Conservation (phyloP, 2,888 invertebrate genomes). For the Mactromeris polynyma region DNA sequence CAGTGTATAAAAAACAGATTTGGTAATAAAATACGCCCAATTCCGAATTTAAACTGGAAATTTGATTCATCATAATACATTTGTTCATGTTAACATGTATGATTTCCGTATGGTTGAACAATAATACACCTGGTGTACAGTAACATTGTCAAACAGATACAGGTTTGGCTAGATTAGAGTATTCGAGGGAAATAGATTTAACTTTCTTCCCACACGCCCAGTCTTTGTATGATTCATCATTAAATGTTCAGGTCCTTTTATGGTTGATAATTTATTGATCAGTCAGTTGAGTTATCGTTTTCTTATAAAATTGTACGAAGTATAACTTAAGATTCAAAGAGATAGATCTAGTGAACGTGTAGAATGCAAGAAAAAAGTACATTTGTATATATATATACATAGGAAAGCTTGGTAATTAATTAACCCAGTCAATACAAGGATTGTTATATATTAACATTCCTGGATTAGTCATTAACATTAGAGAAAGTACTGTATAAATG, state of each 20-base stretch:
- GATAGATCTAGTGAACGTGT: neutral
- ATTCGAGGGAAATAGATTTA: neutral
- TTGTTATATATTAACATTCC: slow-evolving; percentile 3
- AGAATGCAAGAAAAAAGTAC: neutral
- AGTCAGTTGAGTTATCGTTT: too few species aligned
- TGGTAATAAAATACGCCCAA: too few species aligned
- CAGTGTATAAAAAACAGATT: too few species aligned
- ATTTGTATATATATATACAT: neutral
- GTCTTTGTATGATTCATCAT: neutral
- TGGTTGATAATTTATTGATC: too few species aligned
- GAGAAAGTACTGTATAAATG: neutral
- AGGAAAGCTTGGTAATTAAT: neutral
- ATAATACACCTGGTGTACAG: neutral
- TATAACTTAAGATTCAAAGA: too few species aligned
- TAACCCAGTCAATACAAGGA: neutral
- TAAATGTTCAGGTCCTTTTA: too few species aligned
- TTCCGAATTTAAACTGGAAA: neutral
- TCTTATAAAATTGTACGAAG: too few species aligned
- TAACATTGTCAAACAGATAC: neutral
- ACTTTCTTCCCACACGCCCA: neutral
- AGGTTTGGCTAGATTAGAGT: neutral
- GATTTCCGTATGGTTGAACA: neutral
- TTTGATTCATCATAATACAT: neutral
- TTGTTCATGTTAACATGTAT: neutral
- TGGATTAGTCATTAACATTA: neutral